Evolutionary conservation across 2,888 invertebrate species (phyloP), one percentile per base, ranked within the genome.

Genomic region (Agriopis leucophaearia): DNA sequence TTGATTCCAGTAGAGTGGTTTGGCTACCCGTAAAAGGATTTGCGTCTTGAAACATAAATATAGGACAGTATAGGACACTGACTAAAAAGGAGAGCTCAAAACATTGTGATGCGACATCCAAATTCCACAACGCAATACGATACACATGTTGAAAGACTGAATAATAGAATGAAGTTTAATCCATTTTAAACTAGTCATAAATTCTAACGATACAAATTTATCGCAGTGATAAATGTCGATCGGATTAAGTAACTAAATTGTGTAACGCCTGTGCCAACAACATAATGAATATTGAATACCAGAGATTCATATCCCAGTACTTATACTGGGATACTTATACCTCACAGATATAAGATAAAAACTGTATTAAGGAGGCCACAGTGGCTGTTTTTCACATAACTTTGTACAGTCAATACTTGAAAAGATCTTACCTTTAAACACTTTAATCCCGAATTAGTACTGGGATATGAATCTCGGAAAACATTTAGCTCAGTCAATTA

Each of bases 1-100:
- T 72, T 61, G 68, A 72, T 72, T 68, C 68, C 62, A 56, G 18
- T 38, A 47, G 58, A 69, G 69, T 69, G 66, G 69, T 65, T 69
- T 54, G 58, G 40, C 56, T 54, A 64, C 35, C 35, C 61, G 57
- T 65, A 51, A 58, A 70, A 67, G 65, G 71, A 65, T 67, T 66
- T 59, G 45, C 64, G 62, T 60, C 64, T 59, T 50, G 44, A 58
- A 40, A 65, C 66, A 18, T 59, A 63, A 73, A 64, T 71, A 69
- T 65, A 67, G 63, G 57, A 36, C 64, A 66, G 47, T 44, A 57
- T 45, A 47, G 57, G 16, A 40, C 27, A 44, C 16, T 18, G n/a
- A 50, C 45, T 56, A 51, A 52, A 47, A 51, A 16, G 48, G 40
- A 54, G 57, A 61, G 55, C 54, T 62, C 27, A 12, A 38, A 38